Evolutionary conservation across 2,888 invertebrate genomes (phyloP), one percentile per base, ranked within the genome.

Genomic region (Acanthosoma haemorrhoidale): DNA sequence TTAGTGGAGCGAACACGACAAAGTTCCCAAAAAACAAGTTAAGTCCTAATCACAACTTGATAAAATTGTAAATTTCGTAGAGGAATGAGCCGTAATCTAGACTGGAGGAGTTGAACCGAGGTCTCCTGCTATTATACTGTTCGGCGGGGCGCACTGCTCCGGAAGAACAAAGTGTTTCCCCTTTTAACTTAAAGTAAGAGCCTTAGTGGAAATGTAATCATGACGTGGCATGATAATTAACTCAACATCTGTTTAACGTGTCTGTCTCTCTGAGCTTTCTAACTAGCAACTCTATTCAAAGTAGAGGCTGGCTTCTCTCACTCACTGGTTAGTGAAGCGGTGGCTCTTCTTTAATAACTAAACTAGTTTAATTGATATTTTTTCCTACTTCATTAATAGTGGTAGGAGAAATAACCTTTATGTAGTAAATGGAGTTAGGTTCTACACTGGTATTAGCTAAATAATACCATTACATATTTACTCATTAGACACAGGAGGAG

Each of bases 121-220:
- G 21, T 25, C 21, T 25, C n/a, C 25, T 51, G 51, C 51, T 51
- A 51, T 51, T 51, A 51, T 21, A 51, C 51, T 21, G 21, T 51
- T 25, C 21, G 21, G n/a, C n/a, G n/a, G 21, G 21, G 51, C 25
- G 21, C 51, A 51, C 21, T 25, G 25, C 21, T 25, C 51, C 25
- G 51, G 51, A 51, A 51, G 51, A 51, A 51, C 51, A 51, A 51
- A 51, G 51, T 51, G 51, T 51, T 51, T 51, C 51, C 51, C 51
- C 51, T 51, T 51, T 51, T 25, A 51, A 51, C 21, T 51, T 51
- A 25, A 51, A 51, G 51, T 51, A 51, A 51, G 51, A 51, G 51
- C 21, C 51, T 51, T 51, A 51, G 51, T 13, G 25, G 51, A 51
- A 25, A 51, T 25, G 51, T 51, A 51, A 51, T 51, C 51, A 51